Evolutionary conservation across 2,113 vertebrate species (phyloP), one percentile per base, ranked within the genome.

Genomic region (Bubo blakistoni): DNA sequence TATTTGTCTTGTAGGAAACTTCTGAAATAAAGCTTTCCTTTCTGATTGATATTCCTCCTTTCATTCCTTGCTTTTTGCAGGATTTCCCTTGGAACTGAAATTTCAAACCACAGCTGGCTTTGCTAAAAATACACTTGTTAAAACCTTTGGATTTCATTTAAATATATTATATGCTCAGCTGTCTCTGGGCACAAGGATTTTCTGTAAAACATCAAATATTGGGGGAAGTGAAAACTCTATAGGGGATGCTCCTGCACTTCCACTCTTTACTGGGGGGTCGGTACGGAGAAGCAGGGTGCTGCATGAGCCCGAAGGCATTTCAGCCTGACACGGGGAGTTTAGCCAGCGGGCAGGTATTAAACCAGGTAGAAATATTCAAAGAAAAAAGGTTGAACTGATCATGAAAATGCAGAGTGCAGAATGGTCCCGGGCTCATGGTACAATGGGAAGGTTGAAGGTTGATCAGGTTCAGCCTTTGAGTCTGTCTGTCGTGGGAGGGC

Each of bases 211-310:
- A 76, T 10, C 78, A 82, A 91, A 78, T 88, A 69, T 6, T 80
- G 40, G 54, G 25, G 32, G 70, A 77, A 55, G 16, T 7, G 6
- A 21, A 16, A 49, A 5, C 21, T 74, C 61, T 16, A 25, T 0
- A 29, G 40, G 61, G 27, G 62, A n/a, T 77, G 70, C 55, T 90
- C 44, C 72, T 46, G 73, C 44, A 6, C 30, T 61, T 81, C 57
- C 18, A 11, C 16, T 7, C 34, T 11, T 38, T 17, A 2, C n/a
- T 3, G 1, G 2, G 52, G 14, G 36, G 5, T 2, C 1, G 9
- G n/a, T 22, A 6, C 0, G 10, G 8, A 26, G 46, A 19, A 61
- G 36, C 1, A 2, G 38, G 20, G 44, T 16, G 27, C 55, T 46
- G 47, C n/a, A 1, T 5, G 51, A 38, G 10, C 65, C 49, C 19